These are phyloP conservation scores for Otocyon megalotis DNA, from an alignment of 2,113 vertebrate genomes.

Conservation along the genomic window DNA sequence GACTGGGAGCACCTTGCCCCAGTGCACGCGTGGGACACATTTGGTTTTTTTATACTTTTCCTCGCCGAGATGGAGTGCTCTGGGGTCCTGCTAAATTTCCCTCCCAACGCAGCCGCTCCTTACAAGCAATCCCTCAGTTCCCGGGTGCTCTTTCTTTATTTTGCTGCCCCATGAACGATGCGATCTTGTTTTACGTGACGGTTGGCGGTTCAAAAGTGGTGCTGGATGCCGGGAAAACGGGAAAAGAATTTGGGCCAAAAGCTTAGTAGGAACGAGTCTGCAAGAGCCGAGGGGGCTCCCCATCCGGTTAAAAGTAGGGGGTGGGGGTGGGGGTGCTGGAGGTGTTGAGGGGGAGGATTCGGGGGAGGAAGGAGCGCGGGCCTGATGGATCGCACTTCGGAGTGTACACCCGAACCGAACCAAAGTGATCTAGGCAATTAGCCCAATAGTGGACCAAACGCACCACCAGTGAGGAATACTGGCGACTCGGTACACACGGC, in stretches of 20 bases:
- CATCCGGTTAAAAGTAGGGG: not conserved
- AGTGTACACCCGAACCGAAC: not conserved
- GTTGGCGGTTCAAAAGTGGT: not conserved
- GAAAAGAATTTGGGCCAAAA: slow-evolving; percentile 43
- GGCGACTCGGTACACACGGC: not conserved
- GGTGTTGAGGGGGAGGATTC: too few species aligned
- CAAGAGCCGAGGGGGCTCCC: not conserved
- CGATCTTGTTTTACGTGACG: not conserved
- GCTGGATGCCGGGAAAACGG: not conserved
- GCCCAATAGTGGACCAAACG: not conserved
- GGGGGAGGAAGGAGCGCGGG: not conserved
- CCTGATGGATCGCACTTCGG: not conserved
- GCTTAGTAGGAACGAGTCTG: not conserved
- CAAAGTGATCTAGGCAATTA: not conserved
- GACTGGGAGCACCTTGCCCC: not conserved
- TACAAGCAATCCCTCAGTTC: not conserved
- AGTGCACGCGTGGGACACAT: not conserved
- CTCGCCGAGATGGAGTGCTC: not conserved
- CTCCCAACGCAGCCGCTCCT: not conserved
- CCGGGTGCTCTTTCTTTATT: not conserved
- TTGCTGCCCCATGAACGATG: not conserved
- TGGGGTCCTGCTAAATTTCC: not conserved
- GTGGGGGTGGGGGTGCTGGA: not conserved
- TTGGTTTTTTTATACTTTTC: not conserved
- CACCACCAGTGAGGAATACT: not conserved